Conservation (phyloP, 2,888 invertebrate species). For the Amiota minor region DNA sequence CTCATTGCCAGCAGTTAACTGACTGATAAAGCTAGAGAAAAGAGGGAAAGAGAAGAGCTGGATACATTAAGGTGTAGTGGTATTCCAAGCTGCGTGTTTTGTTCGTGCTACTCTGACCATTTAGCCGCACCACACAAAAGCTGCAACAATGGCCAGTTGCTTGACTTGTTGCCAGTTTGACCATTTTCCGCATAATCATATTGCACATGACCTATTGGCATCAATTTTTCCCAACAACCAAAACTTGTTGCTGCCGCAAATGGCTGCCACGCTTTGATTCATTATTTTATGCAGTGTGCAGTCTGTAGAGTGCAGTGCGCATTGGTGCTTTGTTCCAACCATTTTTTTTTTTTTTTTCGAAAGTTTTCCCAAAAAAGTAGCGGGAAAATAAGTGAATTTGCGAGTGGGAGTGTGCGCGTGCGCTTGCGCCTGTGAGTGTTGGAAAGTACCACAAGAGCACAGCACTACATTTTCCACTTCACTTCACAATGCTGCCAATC, state of each 20-base stretch:
- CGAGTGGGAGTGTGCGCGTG: conserved; percentile 4
- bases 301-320: neutral
- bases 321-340: neutral
- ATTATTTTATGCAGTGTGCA: conserved; percentile 12
- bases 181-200: conserved; percentile 25
- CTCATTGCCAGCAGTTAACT: neutral
- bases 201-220: conserved; percentile 28
- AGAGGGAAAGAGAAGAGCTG: no score
- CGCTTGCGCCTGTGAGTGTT: no score
- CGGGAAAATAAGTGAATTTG: neutral
- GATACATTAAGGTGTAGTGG: no score
- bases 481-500: neutral
- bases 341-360: conserved; percentile 5
- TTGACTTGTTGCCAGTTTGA: conserved; percentile 17
- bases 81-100: no score
- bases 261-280: conserved; percentile 23
- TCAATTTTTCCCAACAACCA: conserved; percentile 21
- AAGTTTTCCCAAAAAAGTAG: conserved; percentile 3
- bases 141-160: neutral
- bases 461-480: no score
- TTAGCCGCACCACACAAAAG: no score
- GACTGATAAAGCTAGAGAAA: no score
- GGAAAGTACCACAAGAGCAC: no score
- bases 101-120: no score
- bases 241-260: conserved; percentile 16